Base-by-base conservation (phyloP, 2,797 vertebrate species). In the Sebastes trivittatus region DNA sequence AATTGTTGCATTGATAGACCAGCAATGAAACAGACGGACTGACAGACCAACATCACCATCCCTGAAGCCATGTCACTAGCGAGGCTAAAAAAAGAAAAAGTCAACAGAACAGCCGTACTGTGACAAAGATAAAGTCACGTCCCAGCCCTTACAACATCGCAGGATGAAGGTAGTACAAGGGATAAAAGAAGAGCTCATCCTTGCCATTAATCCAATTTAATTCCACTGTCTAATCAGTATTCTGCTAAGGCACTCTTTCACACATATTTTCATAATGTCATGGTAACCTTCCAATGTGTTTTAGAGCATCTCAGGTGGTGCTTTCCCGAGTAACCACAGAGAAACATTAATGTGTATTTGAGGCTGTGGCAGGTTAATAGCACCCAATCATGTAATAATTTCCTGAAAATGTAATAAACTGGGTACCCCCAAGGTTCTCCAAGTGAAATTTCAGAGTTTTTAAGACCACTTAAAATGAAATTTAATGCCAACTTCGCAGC, bases 171-270 rank as follows among this genome's bases (percentile, higher is more conserved):
- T 25, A 68, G 42, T 81, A 83, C 72, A 80, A 80, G 59, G 81
- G 77, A 89, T 86, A 78, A 80, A 92, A 77, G 72, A 71, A 68
- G 79, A 83, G 80, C 74, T 90, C 84, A 90, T 88, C 77, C 81
- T 78, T 73, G 36, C 68, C 49, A 82, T 88, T 70, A 92, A 91
- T 90, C 83, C 87, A 73, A 82, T 68, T 86, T 88, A 90, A 92
- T 88, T 83, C 80, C 77, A 78, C 62, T 75, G 72, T 84, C 75
- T 77, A 75, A 93, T 92, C 90, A 89, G 87, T 86, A 89, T 87
- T 86, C 83, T 68, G 60, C 78, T 30, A 68, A 78, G 58, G 67
- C 55, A 36, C 58, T 72, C 76, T 46, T 46, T 46, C 16, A 46
- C 42, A 46, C 42, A 18, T 18, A 84, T 86, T 82, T 83, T 62